phyloP scores from a whole-genome alignment of 1,140 invertebrate species.

The Rhagoletis pomonella region DNA sequence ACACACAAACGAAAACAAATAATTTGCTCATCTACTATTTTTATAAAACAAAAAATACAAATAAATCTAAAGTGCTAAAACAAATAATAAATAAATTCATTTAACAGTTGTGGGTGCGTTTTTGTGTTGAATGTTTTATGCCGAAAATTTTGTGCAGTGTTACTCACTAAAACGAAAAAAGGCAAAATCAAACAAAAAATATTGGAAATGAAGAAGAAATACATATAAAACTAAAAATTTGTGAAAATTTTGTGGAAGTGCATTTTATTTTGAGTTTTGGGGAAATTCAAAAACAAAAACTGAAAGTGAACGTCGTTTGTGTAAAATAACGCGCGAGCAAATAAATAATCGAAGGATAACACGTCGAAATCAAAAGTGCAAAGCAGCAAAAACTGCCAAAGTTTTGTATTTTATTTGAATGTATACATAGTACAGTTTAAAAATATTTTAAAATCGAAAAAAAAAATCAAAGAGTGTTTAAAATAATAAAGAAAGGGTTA shows the following conservation, averaged over 20 bases:
- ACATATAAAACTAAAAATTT: not conserved
- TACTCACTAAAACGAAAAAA: not conserved
- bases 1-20: not conserved
- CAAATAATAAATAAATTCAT: not conserved
- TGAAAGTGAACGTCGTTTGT: not conserved
- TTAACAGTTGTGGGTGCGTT: not conserved
- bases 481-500: not conserved
- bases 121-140: conserved; percentile 32
- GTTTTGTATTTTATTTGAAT: not conserved
- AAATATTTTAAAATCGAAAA: conserved; percentile 6
- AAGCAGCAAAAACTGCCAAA: conserved; percentile 48
- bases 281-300: conserved; percentile 9
- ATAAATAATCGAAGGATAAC: conserved; percentile 23
- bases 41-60: conserved; percentile 1
- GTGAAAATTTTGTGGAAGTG: conserved; percentile 16
- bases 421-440: not conserved
- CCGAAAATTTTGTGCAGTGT: conserved; percentile 24
- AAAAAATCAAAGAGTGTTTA: not conserved
- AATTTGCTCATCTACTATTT: not conserved
- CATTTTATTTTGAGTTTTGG: conserved; percentile 8
- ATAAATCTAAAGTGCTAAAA: not conserved
- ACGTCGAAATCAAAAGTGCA: conserved; percentile 18
- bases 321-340: not conserved
- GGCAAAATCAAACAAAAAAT: not conserved
- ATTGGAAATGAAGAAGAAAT: not conserved